Evolutionary conservation across 2,113 vertebrate species (phyloP), one percentile per base, ranked within the genome.

Genomic region (Notarius lentiginosus): DNA sequence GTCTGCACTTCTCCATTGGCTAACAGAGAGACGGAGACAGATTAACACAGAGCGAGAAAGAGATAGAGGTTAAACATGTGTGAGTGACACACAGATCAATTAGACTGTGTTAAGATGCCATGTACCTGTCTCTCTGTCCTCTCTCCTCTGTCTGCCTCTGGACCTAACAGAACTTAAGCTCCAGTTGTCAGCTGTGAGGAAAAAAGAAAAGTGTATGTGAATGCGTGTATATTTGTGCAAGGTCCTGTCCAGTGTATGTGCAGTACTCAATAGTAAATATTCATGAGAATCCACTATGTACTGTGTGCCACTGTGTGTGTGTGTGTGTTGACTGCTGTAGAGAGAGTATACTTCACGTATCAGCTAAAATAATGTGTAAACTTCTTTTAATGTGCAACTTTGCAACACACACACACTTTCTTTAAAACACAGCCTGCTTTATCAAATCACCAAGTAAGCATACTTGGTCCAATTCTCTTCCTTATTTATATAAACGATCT

Each of bases 61-160:
- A n/a, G 60, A 24, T 12, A 4, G 22, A 76, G 7, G 27, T 20
- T 34, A 34, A 80, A 34, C 17, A 2, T 41, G 30, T 41, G 11
- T 61, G 9, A 47, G 7, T 12, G n/a, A 56, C 15, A 56, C 12
- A 17, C 14, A 58, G 14, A 58, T 58, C 17, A 58, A 9, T 60
- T 22, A 80, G 17, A 22, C 4, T 11, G 55, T 20, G 27, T 10
- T 34, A 72, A 41, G n/a, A 30, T 60, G 18, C 17, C 20, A 14
- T 68, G 1, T 82, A 93, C 93, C 85, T n/a, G 87, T 79, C 72
- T 93, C 93, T 81, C 89, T 89, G 1, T 93, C 92, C 5, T 91
- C 92, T 89, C 79, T 87, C 18, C 88, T 88, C 24, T 53, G 90
- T 81, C 68, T 90, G 66, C 90, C 87, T 77, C 82, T 84, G 55